A percentile compares a stretch with the other conserved stretches of the same genome.
These are phyloP conservation scores for Pseudomyrmex pallidus DNA, from an alignment of 1,140 invertebrate genomes.

Conservation along the genomic window DNA sequence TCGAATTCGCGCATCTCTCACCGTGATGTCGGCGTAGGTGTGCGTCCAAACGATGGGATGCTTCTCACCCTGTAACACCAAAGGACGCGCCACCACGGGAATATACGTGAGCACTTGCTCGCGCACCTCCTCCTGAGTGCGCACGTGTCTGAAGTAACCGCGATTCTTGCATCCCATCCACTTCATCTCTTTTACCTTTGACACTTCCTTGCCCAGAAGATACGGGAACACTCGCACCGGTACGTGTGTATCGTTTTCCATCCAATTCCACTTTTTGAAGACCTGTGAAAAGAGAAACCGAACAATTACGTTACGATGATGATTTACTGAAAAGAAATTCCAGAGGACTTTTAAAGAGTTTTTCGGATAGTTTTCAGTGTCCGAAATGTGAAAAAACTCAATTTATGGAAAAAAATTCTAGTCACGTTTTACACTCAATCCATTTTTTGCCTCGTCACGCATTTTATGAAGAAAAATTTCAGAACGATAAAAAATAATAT, in stretches of 20 bases:
- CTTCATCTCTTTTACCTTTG: conserved; percentile 95
- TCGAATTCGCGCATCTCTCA: conserved; percentile 81
- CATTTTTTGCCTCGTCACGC: too few relatives aligned
- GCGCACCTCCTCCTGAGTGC: conserved; percentile 96
- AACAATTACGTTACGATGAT: too few relatives aligned
- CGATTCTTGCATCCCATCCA: conserved; percentile 98
- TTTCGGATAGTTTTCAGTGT: neutral
- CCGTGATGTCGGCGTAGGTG: conserved; percentile 93
- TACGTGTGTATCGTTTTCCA: conserved; percentile 88
- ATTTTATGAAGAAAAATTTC: too few relatives aligned
- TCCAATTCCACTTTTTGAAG: conserved; percentile 94
- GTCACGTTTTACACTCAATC: too few relatives aligned
- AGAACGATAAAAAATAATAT: too few relatives aligned
- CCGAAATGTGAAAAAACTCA: too few relatives aligned
- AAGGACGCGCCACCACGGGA: conserved; percentile 94
- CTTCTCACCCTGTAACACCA: conserved; percentile 91
- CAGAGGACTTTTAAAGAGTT: neutral
- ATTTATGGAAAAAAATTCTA: too few relatives aligned
- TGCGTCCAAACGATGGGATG: conserved; percentile 96
- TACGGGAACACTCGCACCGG: conserved; percentile 98
- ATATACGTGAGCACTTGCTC: conserved; percentile 97
- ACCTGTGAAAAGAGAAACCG: conserved; percentile 83
- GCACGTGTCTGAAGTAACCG: conserved; percentile 97
- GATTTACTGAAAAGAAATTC: too few relatives aligned
- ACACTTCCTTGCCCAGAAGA: conserved; percentile 97